Evolutionary conservation across 2,888 invertebrate genomes (phyloP).

Genomic region (Scaeva pyrastri): DNA sequence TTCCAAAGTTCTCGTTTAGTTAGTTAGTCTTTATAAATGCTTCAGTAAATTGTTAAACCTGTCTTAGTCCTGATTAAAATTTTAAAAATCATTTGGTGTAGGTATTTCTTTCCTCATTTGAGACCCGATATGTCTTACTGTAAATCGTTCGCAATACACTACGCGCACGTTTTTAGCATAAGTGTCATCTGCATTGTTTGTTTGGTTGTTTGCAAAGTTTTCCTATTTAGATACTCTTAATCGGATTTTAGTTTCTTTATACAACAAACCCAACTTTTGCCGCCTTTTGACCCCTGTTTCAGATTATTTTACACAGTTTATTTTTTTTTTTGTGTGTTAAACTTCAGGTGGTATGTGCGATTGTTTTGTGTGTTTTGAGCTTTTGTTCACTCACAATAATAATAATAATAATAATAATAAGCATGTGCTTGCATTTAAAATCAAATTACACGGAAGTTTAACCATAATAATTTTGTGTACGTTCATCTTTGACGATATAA

Average conservation of each 20-base stretch:
- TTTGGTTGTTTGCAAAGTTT: slow-evolving; percentile 21
- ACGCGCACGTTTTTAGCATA: slow-evolving; percentile 49
- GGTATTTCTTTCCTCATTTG: not conserved
- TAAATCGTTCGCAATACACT: slow-evolving; percentile 9
- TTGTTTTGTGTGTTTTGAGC: slow-evolving; percentile 19
- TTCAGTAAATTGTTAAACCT: no score
- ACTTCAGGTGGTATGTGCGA: slow-evolving; percentile 66
- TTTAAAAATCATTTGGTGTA: no score
- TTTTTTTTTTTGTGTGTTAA: slow-evolving; percentile 15
- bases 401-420: not conserved
- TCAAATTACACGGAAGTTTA: slow-evolving; percentile 59
- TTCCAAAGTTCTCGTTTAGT: no score
- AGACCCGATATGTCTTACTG: not conserved
- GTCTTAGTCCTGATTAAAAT: no score
- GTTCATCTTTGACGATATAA: slow-evolving; percentile 14
- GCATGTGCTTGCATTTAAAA: slow-evolving; percentile 15
- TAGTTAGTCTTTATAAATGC: no score
- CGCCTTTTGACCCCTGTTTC: slow-evolving; percentile 24
- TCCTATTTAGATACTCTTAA: slow-evolving; percentile 29
- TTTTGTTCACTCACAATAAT: slow-evolving; percentile 21
- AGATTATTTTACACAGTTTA: slow-evolving; percentile 20
- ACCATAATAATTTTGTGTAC: not conserved
- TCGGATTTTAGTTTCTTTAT: slow-evolving; percentile 20
- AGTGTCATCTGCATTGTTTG: slow-evolving; percentile 43
- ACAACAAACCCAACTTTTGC: not conserved